These are phyloP conservation scores for Mythimna lalbum DNA, from an alignment of 2,888 invertebrate genomes.

Conservation along the genomic window DNA sequence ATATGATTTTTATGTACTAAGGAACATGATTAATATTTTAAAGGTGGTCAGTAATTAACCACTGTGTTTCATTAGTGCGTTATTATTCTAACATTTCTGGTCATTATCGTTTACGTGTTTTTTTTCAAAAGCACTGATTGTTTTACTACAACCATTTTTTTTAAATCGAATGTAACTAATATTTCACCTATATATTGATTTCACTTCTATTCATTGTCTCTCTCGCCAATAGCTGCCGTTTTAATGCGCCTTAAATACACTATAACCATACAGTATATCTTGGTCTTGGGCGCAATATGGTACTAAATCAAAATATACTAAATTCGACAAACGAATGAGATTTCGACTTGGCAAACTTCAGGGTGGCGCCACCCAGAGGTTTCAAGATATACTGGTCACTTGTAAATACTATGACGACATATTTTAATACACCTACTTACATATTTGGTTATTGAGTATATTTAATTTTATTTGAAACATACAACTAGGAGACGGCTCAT, in stretches of 20 bases:
- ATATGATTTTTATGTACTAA: background rate
- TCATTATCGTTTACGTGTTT: background rate
- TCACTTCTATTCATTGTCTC: constrained; percentile 21
- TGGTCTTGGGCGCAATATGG: background rate
- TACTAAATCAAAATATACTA: constrained; percentile 5
- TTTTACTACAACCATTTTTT: too few relatives aligned
- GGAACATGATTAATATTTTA: too few relatives aligned
- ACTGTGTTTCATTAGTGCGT: background rate
- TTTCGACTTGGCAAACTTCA: background rate
- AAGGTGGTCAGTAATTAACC: background rate
- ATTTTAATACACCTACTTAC: constrained; percentile 35
- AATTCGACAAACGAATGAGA: background rate
- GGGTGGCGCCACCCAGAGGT: background rate
- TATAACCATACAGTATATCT: constrained; percentile 1
- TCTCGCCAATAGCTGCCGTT: constrained; percentile 4
- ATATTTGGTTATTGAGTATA: constrained; percentile 64
- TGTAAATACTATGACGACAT: constrained; percentile 11
- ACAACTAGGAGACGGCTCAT: constrained; percentile 48
- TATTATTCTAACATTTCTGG: background rate
- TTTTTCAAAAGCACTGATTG: background rate
- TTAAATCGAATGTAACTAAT: background rate
- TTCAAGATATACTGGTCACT: constrained; percentile 13
- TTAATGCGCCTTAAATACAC: background rate
- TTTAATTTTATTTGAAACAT: constrained; percentile 53
- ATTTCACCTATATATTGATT: background rate